These are phyloP conservation scores for Sesia bembeciformis DNA, from an alignment of 2,888 invertebrate genomes.

Conservation along the genomic window DNA sequence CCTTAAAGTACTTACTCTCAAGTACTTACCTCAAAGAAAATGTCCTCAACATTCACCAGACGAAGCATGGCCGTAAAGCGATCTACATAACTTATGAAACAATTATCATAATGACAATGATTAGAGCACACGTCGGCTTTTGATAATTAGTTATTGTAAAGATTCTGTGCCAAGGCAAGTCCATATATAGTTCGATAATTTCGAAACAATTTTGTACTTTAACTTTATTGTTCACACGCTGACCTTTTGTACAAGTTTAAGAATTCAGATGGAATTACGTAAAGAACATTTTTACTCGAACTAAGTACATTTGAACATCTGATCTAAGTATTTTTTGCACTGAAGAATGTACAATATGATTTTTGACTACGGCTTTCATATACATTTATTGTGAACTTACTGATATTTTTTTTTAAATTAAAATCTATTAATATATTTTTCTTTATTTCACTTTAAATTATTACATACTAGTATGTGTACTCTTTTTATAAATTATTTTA, in stretches of 20 bases:
- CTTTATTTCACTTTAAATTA: no score
- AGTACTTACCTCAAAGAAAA: background rate
- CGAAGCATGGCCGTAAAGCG: background rate
- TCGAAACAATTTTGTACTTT: conserved; percentile 19
- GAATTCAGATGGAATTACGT: background rate
- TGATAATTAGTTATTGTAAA: conserved; percentile 36
- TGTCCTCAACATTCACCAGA: background rate
- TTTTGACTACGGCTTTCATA: no score
- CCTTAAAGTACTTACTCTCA: no score
- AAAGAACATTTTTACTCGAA: background rate
- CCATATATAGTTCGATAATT: conserved; percentile 9
- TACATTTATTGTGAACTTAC: no score
- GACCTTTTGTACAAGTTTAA: background rate
- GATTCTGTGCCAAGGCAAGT: conserved; percentile 40
- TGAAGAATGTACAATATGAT: no score
- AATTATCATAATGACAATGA: conserved; percentile 22
- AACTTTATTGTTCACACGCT: conserved; percentile 3
- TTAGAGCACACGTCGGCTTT: conserved; percentile 8
- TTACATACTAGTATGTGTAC: no score
- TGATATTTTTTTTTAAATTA: no score
- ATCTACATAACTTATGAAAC: conserved; percentile 5
- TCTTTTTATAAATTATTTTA: no score
- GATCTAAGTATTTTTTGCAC: no score
- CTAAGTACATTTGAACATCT: no score
- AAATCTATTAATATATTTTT: no score